Evolutionary conservation across 2,888 invertebrate genomes (phyloP).

Genomic region (Abscondita cerata): DNA sequence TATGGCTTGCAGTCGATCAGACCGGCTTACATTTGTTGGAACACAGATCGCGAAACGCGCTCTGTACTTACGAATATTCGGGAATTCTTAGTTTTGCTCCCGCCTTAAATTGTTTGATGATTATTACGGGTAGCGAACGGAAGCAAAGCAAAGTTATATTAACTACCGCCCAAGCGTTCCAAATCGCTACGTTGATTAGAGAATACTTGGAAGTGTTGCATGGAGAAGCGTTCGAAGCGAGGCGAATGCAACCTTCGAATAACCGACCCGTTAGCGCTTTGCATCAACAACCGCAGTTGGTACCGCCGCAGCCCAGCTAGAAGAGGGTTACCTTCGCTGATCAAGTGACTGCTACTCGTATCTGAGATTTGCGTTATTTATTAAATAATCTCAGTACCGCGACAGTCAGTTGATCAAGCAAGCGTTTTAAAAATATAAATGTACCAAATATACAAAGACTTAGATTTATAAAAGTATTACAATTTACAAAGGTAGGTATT

Average conservation of each 20-base stretch:
- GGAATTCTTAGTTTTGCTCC: slow-evolving; percentile 91
- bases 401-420: slow-evolving; percentile 21
- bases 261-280: slow-evolving; percentile 60
- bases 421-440: slow-evolving; percentile 12
- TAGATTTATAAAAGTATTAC: slow-evolving; percentile 24
- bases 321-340: slow-evolving; percentile 60
- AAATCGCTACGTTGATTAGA: slow-evolving; percentile 89
- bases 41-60: slow-evolving; percentile 84
- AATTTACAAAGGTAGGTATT: slow-evolving; percentile 22
- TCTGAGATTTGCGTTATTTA: slow-evolving; percentile 16
- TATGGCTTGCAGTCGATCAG: slow-evolving; percentile 94
- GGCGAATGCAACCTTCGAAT: slow-evolving; percentile 48
- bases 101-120: slow-evolving; percentile 90
- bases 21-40: slow-evolving; percentile 89
- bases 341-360: slow-evolving; percentile 52
- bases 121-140: slow-evolving; percentile 87
- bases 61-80: slow-evolving; percentile 90
- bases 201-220: slow-evolving; percentile 78
- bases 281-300: slow-evolving; percentile 62
- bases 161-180: slow-evolving; percentile 91
- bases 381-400: slow-evolving; percentile 11
- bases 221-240: slow-evolving; percentile 48
- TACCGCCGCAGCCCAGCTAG: slow-evolving; percentile 68
- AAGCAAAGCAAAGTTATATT: slow-evolving; percentile 92
- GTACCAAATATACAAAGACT: slow-evolving; percentile 28